Evolutionary conservation across 2,888 invertebrate species (phyloP).

Genomic region (Ornithoptera alexandrae): DNA sequence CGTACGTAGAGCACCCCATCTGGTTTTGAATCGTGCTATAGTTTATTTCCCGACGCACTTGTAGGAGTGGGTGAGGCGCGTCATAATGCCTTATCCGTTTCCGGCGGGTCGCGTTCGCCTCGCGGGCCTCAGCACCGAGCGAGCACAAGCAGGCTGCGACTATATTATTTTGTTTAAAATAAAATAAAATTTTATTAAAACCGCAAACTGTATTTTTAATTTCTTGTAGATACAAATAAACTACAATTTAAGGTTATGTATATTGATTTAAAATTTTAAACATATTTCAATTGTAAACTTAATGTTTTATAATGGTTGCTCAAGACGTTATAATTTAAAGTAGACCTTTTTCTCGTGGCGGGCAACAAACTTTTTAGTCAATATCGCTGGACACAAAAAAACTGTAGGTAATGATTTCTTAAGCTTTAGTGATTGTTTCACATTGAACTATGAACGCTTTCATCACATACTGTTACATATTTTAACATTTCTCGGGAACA

Average conservation of each 20-base stretch:
- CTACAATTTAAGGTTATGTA: neutral
- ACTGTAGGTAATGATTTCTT: no score
- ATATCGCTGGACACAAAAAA: no score
- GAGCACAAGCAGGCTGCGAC: slow-evolving; percentile 59
- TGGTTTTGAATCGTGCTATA: slow-evolving; percentile 42
- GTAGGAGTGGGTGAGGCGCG: slow-evolving; percentile 38
- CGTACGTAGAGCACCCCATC: slow-evolving; percentile 49
- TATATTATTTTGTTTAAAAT: slow-evolving; percentile 76
- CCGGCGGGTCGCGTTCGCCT: slow-evolving; percentile 44
- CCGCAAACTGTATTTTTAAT: slow-evolving; percentile 27
- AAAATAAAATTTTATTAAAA: slow-evolving; percentile 70
- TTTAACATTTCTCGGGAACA: no score
- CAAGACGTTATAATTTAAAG: no score
- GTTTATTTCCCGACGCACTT: slow-evolving; percentile 43
- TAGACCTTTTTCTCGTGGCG: no score
- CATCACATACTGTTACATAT: no score
- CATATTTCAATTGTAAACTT: no score
- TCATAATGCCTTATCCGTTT: slow-evolving; percentile 44
- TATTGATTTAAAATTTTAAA: no score
- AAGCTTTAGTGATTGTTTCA: no score
- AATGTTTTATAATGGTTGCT: no score
- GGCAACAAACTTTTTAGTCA: no score
- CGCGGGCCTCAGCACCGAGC: slow-evolving; percentile 46
- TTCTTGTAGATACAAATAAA: neutral
- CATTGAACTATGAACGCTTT: no score